phyloP scores from a whole-genome alignment of 2,797 vertebrate genomes.

The Pogoniulus pusillus region DNA sequence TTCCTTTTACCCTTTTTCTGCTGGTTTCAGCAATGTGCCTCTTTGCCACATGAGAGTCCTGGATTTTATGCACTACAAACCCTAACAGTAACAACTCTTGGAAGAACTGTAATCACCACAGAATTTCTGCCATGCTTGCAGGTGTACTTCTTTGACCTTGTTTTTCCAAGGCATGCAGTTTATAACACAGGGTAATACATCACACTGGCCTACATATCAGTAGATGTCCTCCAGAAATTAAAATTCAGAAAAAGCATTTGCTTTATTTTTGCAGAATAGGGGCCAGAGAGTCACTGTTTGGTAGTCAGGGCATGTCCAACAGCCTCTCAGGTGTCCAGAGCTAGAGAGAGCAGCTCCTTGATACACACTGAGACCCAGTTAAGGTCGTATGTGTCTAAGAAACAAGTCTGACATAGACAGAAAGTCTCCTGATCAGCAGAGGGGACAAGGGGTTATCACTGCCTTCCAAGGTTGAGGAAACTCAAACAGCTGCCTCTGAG shows the following conservation, averaged over 20 bases:
- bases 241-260: background rate
- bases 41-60: background rate
- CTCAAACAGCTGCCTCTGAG: background rate
- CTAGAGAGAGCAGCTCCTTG: background rate
- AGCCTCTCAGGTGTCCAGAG: background rate
- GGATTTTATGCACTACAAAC: background rate
- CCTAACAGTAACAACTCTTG: background rate
- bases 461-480: background rate
- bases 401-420: background rate
- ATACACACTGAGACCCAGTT: background rate
- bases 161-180: background rate
- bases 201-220: background rate
- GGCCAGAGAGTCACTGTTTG: background rate
- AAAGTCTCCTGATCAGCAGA: background rate
- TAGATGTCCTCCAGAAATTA: background rate
- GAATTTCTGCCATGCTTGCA: accelerated
- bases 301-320: background rate
- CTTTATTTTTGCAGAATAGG: background rate
- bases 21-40: accelerated
- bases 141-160: background rate
- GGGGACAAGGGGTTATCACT: background rate
- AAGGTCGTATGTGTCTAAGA: background rate
- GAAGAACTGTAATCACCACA: background rate
- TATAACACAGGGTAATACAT: background rate
- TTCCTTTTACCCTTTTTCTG: background rate